These are phyloP conservation scores for Brachionus calyciflorus DNA, from an alignment of 1,140 invertebrate genomes.

Conservation along the genomic window DNA sequence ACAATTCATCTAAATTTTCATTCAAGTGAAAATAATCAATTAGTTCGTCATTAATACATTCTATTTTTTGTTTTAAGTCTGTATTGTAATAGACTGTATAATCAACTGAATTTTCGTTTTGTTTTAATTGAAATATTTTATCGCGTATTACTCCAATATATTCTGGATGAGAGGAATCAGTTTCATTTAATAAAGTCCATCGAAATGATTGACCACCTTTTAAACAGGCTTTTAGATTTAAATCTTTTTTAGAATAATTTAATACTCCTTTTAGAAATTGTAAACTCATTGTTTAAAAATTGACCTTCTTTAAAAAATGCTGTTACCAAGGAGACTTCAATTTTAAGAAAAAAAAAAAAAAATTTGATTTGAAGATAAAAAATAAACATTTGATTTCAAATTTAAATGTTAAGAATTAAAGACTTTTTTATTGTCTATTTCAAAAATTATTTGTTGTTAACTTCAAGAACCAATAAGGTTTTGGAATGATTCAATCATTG, in stretches of 20 bases:
- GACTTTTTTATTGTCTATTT: no score
- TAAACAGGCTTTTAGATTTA: conserved; percentile 38
- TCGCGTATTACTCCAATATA: conserved; percentile 14
- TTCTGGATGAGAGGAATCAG: neutral
- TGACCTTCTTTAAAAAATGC: conserved; percentile 36
- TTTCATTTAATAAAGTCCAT: neutral
- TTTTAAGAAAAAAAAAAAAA: neutral
- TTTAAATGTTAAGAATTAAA: no score
- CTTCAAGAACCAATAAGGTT: no score
- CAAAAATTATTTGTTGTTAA: no score
- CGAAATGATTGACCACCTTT: conserved; percentile 40
- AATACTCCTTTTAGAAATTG: neutral
- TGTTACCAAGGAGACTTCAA: neutral
- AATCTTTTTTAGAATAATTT: conserved; percentile 12
- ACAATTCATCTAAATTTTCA: neutral
- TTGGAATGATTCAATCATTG: no score
- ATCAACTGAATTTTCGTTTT: neutral
- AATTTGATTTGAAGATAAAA: neutral
- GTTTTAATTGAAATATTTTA: conserved; percentile 10
- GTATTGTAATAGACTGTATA: conserved; percentile 15
- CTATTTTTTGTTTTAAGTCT: neutral
- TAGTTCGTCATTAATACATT: neutral
- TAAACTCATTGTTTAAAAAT: neutral
- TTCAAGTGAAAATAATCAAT: conserved; percentile 36
- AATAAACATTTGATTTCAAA: no score